Percentiles rank a stretch among this genome's conserved stretches.
These are phyloP conservation scores for Pangasius sanitwongsei DNA, from an alignment of 2,797 vertebrate genomes.

Conservation along the genomic window DNA sequence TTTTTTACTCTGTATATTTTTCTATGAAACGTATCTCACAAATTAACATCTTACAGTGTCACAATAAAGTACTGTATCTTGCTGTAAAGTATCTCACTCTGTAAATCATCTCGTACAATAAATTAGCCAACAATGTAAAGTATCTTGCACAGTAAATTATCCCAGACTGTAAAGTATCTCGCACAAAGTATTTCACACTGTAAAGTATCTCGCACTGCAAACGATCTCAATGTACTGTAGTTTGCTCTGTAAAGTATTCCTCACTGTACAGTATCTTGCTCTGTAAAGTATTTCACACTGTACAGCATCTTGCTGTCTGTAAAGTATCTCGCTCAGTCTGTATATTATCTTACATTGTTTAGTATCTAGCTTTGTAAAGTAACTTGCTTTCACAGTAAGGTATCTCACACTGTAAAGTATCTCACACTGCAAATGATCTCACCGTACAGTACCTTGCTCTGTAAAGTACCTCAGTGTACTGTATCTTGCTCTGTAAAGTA, in stretches of 20 bases:
- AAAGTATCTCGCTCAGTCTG: too few relatives aligned
- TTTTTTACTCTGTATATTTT: not conserved
- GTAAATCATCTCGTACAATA: not conserved
- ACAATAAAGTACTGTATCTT: not conserved
- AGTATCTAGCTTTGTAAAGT: not conserved
- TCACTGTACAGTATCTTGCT: not conserved
- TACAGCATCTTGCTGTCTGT: not conserved
- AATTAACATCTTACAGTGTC: not conserved
- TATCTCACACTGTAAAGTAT: too few relatives aligned
- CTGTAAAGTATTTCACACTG: not conserved
- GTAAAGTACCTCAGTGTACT: not conserved
- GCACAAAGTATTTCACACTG: not conserved
- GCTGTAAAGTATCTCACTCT: not conserved
- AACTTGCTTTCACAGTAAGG: too few relatives aligned
- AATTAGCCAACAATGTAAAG: not conserved
- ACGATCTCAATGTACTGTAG: not conserved
- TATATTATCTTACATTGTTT: too few relatives aligned
- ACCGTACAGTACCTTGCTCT: not conserved
- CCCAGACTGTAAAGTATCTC: not conserved
- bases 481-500: not conserved
- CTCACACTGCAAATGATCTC: not conserved
- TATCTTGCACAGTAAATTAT: not conserved
- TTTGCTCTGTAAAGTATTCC: not conserved
- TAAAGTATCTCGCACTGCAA: not conserved
- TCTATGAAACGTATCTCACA: not conserved